phyloP scores from a whole-genome alignment of 1,140 invertebrate species.

The Caenorhabditis elegans region WBcel235 BX284604.4:11176001-11176500 shows the following conservation, averaged over 20 bases:
- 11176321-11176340: too few species aligned
- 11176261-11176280: neutral
- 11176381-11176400: too few species aligned
- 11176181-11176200: slow-evolving; percentile 13
- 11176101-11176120: slow-evolving; percentile 15
- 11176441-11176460: too few species aligned
- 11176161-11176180: neutral
- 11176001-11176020: slow-evolving; percentile 28
- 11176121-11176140: slow-evolving; percentile 13
- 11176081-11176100: neutral
- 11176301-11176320: neutral
- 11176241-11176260: neutral
- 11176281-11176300: too few species aligned
- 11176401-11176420: too few species aligned
- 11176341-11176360: too few species aligned
- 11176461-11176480: too few species aligned
- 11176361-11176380: neutral
- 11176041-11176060: neutral
- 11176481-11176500: too few species aligned
- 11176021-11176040: neutral
- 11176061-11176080: slow-evolving; percentile 20
- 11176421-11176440: too few species aligned
- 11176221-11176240: neutral
- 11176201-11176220: neutral
- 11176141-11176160: neutral